A percentile compares a stretch with the other conserved stretches of the same genome.
These are phyloP conservation scores for Pitta sordida DNA, from an alignment of 2,113 vertebrate species.

Conservation along the genomic window DNA sequence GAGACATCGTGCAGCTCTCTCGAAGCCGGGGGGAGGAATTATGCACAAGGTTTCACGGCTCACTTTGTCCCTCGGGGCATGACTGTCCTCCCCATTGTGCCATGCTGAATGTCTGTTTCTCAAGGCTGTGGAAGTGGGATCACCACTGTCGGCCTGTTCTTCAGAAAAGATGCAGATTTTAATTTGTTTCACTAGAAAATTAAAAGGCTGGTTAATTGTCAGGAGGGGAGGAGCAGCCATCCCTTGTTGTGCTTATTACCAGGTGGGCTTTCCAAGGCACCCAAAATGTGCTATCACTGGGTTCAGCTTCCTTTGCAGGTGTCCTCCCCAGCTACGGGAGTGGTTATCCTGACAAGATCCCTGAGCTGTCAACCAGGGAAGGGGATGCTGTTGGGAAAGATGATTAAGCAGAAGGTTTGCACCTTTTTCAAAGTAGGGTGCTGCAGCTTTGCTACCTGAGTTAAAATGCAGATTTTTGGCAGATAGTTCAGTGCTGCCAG, in stretches of 20 bases:
- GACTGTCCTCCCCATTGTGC: not conserved
- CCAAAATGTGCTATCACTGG: not conserved
- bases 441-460: not conserved
- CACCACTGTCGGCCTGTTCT: not conserved
- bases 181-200: not conserved
- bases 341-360: not conserved
- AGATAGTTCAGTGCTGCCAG: rapidly evolving
- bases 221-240: not conserved
- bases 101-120: slow-evolving; percentile 29
- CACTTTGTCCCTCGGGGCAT: not conserved
- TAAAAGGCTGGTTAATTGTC: not conserved
- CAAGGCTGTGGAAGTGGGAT: slow-evolving; percentile 22
- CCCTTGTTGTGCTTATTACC: not conserved
- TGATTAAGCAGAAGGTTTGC: not conserved
- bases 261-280: not conserved
- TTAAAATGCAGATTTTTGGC: rapidly evolving
- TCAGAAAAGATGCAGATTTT: not conserved
- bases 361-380: not conserved
- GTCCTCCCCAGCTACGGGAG: not conserved
- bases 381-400: not conserved
- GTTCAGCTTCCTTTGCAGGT: not conserved
- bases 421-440: not conserved
- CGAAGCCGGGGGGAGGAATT: slow-evolving; percentile 5
- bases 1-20: not conserved
- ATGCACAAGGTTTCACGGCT: not conserved